These are phyloP conservation scores for Acanthurus tractus DNA, from an alignment of 2,797 vertebrate genomes.

Conservation along the genomic window DNA sequence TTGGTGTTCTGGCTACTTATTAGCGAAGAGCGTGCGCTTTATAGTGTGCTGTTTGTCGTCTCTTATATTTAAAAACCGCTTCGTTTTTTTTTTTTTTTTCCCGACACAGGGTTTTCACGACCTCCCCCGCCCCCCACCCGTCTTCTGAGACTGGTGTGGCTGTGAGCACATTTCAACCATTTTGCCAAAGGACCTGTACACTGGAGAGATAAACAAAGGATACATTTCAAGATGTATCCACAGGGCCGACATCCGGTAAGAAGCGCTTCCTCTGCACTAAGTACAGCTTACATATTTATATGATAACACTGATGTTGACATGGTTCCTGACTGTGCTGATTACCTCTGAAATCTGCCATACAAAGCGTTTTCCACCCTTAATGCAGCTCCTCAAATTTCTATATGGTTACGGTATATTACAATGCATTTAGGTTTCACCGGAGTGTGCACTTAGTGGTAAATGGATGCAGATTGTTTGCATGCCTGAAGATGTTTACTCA, in stretches of 20 bases:
- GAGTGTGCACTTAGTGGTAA: slow-evolving; percentile 59
- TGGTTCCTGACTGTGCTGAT: slow-evolving; percentile 37
- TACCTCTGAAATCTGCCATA: slow-evolving; percentile 29
- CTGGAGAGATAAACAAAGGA: slow-evolving; percentile 84
- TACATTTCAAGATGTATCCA: slow-evolving; percentile 90
- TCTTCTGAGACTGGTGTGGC: slow-evolving; percentile 72
- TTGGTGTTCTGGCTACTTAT: slow-evolving; percentile 27
- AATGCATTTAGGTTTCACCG: slow-evolving; percentile 52
- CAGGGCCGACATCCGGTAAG: slow-evolving; percentile 94
- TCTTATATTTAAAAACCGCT: slow-evolving; percentile 72
- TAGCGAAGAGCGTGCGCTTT: slow-evolving; percentile 28
- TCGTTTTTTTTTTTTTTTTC: slow-evolving; percentile 45
- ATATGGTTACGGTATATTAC: slow-evolving; percentile 32
- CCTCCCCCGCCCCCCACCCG: slow-evolving; percentile 38
- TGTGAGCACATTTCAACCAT: slow-evolving; percentile 73
- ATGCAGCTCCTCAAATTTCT: slow-evolving; percentile 51
- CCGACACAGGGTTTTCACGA: slow-evolving; percentile 73
- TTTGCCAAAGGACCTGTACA: slow-evolving; percentile 76
- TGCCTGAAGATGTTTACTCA: slow-evolving; percentile 68
- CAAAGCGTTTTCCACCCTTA: slow-evolving; percentile 27
- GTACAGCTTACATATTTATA: slow-evolving; percentile 51
- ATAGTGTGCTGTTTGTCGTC: slow-evolving; percentile 1
- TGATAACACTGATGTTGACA: slow-evolving; percentile 52
- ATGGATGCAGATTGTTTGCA: slow-evolving; percentile 66
- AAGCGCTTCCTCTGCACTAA: slow-evolving; percentile 71